phyloP scores from a whole-genome alignment of 1,140 invertebrate species.

The Archegozetes longisetosus region DNA sequence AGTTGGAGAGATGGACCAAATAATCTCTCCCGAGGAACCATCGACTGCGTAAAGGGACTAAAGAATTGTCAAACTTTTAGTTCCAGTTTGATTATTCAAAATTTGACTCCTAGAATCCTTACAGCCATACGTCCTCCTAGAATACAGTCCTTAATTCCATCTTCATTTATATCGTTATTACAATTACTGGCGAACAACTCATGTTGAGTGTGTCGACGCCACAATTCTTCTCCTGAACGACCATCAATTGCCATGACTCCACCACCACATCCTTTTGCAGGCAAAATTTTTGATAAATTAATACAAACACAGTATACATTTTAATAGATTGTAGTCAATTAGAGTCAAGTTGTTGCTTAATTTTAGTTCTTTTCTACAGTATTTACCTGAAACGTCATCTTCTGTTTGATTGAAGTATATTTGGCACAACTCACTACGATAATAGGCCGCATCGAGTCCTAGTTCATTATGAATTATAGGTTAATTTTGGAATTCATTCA shows the following conservation, averaged over 20 bases:
- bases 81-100: not conserved
- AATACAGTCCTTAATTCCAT: slow-evolving; percentile 53
- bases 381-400: slow-evolving; percentile 26
- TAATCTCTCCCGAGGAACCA: slow-evolving; percentile 4
- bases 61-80: not conserved
- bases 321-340: no score
- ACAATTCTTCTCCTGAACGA: slow-evolving; percentile 47
- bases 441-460: slow-evolving; percentile 36
- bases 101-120: slow-evolving; percentile 8
- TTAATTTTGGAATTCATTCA: no score
- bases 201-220: slow-evolving; percentile 54
- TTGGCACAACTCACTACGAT: slow-evolving; percentile 38
- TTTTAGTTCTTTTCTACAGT: not conserved
- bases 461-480: no score
- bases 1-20: slow-evolving; percentile 6
- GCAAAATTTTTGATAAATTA: not conserved
- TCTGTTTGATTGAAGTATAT: slow-evolving; percentile 43
- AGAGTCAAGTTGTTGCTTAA: no score
- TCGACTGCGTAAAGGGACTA: slow-evolving; percentile 14
- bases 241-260: slow-evolving; percentile 61
- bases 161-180: slow-evolving; percentile 48
- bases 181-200: slow-evolving; percentile 60
- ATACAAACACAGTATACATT: no score
- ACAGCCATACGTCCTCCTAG: slow-evolving; percentile 38
- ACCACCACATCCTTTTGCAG: slow-evolving; percentile 42